A percentile compares a stretch with the other conserved stretches of the same genome.
phyloP scores from a whole-genome alignment of 2,888 invertebrate genomes.

The Stenurella melanura region DNA sequence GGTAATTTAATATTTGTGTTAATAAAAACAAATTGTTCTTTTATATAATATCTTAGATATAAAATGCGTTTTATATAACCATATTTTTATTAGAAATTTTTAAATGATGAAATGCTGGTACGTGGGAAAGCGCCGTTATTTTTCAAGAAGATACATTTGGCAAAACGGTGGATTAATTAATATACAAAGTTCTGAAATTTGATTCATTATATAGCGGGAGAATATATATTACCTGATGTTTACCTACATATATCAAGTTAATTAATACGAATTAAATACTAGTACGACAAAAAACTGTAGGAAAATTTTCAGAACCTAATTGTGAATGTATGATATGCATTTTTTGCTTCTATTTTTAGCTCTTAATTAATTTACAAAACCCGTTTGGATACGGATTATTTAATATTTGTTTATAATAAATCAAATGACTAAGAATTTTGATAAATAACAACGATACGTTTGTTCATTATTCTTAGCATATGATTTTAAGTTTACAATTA shows the following conservation, averaged over 20 bases:
- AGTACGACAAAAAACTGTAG: background rate
- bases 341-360: conserved; percentile 4
- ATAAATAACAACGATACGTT: background rate
- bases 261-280: background rate
- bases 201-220: background rate
- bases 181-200: background rate
- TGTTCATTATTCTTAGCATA: background rate
- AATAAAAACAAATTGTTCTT: conserved; percentile 10
- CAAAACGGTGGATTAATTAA: background rate
- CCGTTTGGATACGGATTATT: conserved; percentile 7
- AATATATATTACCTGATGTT: background rate
- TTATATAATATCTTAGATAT: background rate
- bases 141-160: background rate
- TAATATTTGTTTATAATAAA: conserved; percentile 7
- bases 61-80: conserved; percentile 8
- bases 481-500: background rate
- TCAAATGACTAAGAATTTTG: conserved; percentile 1
- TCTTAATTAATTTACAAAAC: conserved; percentile 3
- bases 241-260: background rate
- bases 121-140: background rate
- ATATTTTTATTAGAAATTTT: conserved; percentile 10
- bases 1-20: conserved; percentile 18
- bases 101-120: conserved; percentile 14
- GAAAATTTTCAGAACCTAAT: background rate
- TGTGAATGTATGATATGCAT: conserved; percentile 7